Base-by-base conservation (phyloP, 2,888 invertebrate genomes). In the Plebejus argus region DNA sequence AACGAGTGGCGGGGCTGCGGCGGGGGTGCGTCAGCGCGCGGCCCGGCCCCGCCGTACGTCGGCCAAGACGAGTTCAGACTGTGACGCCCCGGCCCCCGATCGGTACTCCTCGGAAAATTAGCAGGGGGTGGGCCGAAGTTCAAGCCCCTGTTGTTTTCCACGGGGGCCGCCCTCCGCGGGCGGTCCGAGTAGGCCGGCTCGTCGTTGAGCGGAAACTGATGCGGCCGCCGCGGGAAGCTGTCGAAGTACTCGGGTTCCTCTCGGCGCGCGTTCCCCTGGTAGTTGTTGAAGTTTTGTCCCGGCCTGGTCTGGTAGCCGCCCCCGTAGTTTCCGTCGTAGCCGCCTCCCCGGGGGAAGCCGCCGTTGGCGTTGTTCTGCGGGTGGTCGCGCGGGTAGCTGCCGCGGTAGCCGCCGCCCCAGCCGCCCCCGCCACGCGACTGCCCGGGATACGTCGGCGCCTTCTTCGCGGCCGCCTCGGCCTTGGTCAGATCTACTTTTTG, bases 401-500 rank as follows among this genome's bases (percentile, higher is more conserved):
- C 89, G 77, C 85, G 83, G 78, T 93, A 93, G 6, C 92, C 91
- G 39, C 93, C 91, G 78, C 86, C 94, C 90, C 90, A 94, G 84
- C 88, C 91, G 66, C 93, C 90, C 3, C 94, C 91, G 8, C 93
- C 91, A 2, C 95, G 93, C 2, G 95, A 94, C 76, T 95, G 94
- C 8, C 95, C 95, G 33, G 96, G 96, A 86, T 96, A 96, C 85
- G 96, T 94, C 0, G 97, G 96, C 18, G 94, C 95, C 84, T 96
- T 93, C 35, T 88, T 90, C 0, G 89, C 84, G 7, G 89, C 85
- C 15, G 85, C 89, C 18, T 84, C 87, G 3, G 84, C 85, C 70
- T 86, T 85, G 6, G 85, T 80, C 70, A 90, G 77, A 80, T 90
- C 90, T 3, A 90, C 61, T 79, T 82, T 86, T 3, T 84, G 85